Evolutionary conservation across 2,888 invertebrate genomes (phyloP).

Genomic region (Hipparchia sbordonii): DNA sequence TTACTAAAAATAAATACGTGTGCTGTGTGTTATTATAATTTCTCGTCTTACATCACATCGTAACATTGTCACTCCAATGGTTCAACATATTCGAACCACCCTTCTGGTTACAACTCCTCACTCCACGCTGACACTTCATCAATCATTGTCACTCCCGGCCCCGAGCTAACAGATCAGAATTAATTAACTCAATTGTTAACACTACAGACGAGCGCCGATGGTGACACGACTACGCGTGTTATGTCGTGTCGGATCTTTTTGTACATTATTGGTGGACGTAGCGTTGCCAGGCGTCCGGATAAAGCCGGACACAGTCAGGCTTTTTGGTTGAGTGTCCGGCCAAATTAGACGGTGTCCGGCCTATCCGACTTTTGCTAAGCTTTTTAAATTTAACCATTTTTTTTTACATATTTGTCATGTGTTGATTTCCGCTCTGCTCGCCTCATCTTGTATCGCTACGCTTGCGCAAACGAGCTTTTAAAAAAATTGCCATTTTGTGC

Average conservation of each 20-base stretch:
- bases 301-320: too few relatives aligned
- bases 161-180: constrained; percentile 52
- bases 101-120: background rate
- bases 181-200: constrained; percentile 51
- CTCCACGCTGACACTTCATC: background rate
- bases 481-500: too few relatives aligned
- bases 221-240: constrained; percentile 9
- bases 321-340: too few relatives aligned
- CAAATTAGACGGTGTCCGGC: too few relatives aligned
- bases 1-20: too few relatives aligned
- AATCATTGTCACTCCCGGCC: constrained; percentile 14
- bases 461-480: too few relatives aligned
- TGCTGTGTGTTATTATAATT: background rate
- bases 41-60: background rate
- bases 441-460: too few relatives aligned
- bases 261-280: constrained; percentile 11
- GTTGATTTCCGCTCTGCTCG: too few relatives aligned
- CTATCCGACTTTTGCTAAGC: too few relatives aligned
- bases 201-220: constrained; percentile 4
- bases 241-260: constrained; percentile 5
- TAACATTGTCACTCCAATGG: background rate
- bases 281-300: too few relatives aligned
- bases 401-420: too few relatives aligned
- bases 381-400: too few relatives aligned
- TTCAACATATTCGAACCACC: background rate